These are phyloP conservation scores for Drosophila fuyamai DNA, from an alignment of 1,140 invertebrate species.

Conservation along the genomic window DNA sequence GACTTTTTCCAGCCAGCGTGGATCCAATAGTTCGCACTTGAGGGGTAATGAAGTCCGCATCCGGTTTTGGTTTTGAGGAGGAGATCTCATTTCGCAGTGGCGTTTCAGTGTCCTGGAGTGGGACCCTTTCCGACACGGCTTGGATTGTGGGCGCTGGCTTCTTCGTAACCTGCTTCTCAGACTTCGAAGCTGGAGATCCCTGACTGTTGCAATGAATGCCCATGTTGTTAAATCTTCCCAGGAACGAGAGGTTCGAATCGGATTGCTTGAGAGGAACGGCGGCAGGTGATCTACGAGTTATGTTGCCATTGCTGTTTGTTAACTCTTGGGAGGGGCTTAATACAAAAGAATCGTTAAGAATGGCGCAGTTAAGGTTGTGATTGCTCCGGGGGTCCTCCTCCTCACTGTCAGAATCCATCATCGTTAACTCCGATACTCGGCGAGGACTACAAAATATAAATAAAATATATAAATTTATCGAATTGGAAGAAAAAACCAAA, in stretches of 20 bases:
- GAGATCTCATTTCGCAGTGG: constrained; percentile 39
- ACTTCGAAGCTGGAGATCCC: constrained; percentile 22
- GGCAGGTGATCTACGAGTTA: neutral
- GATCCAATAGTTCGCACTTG: constrained; percentile 61
- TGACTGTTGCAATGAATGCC: constrained; percentile 59
- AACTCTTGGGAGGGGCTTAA: constrained; percentile 69
- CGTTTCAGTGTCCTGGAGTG: constrained; percentile 48
- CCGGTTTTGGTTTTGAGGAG: constrained; percentile 25
- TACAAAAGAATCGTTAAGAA: constrained; percentile 81
- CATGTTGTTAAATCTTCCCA: constrained; percentile 72
- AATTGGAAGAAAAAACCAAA: too few relatives aligned
- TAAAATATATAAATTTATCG: neutral
- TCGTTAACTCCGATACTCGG: constrained; percentile 62
- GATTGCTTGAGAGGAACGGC: constrained; percentile 17
- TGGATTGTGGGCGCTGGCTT: constrained; percentile 41
- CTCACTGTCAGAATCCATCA: constrained; percentile 76
- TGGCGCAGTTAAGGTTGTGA: constrained; percentile 80
- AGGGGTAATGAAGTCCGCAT: constrained; percentile 72
- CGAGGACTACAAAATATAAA: constrained; percentile 57
- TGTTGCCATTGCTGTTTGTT: constrained; percentile 35
- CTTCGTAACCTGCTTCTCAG: constrained; percentile 10
- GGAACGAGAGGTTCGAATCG: constrained; percentile 66
- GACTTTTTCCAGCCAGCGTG: constrained; percentile 44
- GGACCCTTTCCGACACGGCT: constrained; percentile 49
- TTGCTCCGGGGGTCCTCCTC: constrained; percentile 66